Evolutionary conservation across 2,888 invertebrate genomes (phyloP).

Genomic region (Aleiodes alternator): DNA sequence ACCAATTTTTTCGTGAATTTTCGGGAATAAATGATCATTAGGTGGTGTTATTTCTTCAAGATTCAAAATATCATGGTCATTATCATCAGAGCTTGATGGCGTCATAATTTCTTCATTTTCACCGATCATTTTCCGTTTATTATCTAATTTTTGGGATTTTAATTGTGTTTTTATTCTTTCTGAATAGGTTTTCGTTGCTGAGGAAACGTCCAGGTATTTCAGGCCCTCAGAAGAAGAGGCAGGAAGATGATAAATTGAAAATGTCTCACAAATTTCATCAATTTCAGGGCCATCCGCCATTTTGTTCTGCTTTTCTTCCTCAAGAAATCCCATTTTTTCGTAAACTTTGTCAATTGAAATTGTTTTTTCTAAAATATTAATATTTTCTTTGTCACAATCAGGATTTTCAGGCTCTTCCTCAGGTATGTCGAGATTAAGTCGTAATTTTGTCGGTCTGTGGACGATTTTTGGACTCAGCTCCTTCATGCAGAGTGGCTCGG

Average conservation of each 20-base stretch:
- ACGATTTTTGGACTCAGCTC: constrained; percentile 62
- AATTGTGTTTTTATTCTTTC: background rate
- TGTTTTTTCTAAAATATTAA: constrained; percentile 38
- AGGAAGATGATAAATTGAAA: background rate
- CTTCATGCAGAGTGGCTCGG: constrained; percentile 54
- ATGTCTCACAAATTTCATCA: background rate
- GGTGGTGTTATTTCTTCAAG: too few species aligned
- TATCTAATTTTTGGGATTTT: background rate
- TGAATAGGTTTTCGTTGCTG: background rate
- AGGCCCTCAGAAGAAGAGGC: background rate
- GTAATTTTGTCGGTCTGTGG: constrained; percentile 50
- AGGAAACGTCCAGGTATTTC: constrained; percentile 11
- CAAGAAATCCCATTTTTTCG: background rate
- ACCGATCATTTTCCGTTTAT: too few species aligned
- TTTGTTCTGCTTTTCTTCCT: background rate
- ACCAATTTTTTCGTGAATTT: constrained; percentile 33
- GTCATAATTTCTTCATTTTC: too few species aligned
- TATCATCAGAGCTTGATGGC: background rate
- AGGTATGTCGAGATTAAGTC: constrained; percentile 61
- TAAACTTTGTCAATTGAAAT: constrained; percentile 40
- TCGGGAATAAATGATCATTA: background rate
- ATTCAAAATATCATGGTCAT: too few species aligned
- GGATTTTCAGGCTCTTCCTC: constrained; percentile 52
- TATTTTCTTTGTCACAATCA: constrained; percentile 42
- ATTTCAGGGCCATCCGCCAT: background rate